Evolutionary conservation across 2,113 vertebrate species (phyloP).

Genomic region (Pedetes capensis): DNA sequence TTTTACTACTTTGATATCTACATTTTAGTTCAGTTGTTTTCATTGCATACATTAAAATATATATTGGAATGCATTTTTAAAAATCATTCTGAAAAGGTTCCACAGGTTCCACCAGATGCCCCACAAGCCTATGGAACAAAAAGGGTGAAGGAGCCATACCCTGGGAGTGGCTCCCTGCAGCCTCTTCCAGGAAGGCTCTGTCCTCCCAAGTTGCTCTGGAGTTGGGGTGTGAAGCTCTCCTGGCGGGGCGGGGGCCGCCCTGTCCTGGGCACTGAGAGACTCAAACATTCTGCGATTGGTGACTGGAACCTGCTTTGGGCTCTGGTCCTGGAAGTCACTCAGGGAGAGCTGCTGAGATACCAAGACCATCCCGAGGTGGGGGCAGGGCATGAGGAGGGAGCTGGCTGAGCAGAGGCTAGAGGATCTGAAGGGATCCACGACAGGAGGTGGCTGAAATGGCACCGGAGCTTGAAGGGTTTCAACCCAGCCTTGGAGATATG

Average conservation of each 20-base stretch:
- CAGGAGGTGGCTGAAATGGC: no score
- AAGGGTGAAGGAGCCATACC: conserved; percentile 13
- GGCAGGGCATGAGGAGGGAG: not conserved
- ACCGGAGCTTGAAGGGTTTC: not conserved
- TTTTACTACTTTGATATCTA: not conserved
- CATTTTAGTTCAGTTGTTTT: conserved; percentile 30
- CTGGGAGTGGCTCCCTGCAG: not conserved
- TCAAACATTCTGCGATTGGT: not conserved
- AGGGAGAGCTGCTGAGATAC: not conserved
- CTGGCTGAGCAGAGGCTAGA: not conserved
- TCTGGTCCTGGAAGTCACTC: not conserved
- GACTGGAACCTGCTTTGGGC: not conserved
- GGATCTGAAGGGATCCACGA: not conserved
- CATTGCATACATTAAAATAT: not conserved
- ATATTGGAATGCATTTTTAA: not conserved
- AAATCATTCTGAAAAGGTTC: not conserved
- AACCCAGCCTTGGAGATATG: not conserved
- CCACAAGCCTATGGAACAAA: not conserved
- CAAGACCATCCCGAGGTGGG: not conserved
- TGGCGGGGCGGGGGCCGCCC: not conserved
- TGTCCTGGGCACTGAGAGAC: not conserved
- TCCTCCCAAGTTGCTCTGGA: not conserved
- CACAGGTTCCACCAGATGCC: not conserved
- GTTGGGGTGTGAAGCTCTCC: not conserved
- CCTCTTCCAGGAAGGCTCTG: not conserved